Evolutionary conservation across 1,140 invertebrate genomes (phyloP), one percentile per base, ranked within the genome.

Genomic region (Aleiodes sp.): DNA sequence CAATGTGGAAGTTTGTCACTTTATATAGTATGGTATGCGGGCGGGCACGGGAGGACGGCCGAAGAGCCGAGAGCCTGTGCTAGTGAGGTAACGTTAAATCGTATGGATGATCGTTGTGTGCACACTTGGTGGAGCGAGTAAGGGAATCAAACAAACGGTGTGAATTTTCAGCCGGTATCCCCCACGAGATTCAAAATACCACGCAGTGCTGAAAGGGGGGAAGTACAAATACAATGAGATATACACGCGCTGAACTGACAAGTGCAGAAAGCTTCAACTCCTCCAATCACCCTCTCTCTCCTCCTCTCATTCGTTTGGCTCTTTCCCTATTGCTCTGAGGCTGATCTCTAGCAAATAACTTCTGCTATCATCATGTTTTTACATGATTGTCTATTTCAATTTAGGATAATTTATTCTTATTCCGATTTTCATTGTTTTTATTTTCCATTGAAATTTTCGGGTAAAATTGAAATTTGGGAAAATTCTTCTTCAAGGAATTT

Each of bases 1-100:
- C 68, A 69, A 74, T 61, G 70, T 74, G 72, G 68, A 81, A 82
- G 74, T 82, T 82, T 80, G 75, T 80, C 76, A 83, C 78, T 83
- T 84, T 84, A 83, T 84, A 84, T 83, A 83, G 80, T 71, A 76
- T 19, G 0, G 10, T 14, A 6, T 65, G 43, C 56, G 39, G 31
- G n/a, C n/a, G 39, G 64, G 81, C 75, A 80, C 78, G 76, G 76
- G 74, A 74, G 52, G 64, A 73, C 76, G 75, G 75, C 31, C 74
- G 66, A 68, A 68, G 57, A 24, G 39, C 21, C 65, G 41, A 65
- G 24, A 14, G 43, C 29, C 43, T 35, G 16, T 65, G 41, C 63
- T 31, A 41, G 10, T 29, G 39, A 52, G 9, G 46, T 52, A 21
- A 52, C 46, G 46, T 52, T 52, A 21, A 21, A 52, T 52, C 26